These are phyloP conservation scores for Cephonodes hylas DNA, from an alignment of 2,888 invertebrate species.

Conservation along the genomic window DNA sequence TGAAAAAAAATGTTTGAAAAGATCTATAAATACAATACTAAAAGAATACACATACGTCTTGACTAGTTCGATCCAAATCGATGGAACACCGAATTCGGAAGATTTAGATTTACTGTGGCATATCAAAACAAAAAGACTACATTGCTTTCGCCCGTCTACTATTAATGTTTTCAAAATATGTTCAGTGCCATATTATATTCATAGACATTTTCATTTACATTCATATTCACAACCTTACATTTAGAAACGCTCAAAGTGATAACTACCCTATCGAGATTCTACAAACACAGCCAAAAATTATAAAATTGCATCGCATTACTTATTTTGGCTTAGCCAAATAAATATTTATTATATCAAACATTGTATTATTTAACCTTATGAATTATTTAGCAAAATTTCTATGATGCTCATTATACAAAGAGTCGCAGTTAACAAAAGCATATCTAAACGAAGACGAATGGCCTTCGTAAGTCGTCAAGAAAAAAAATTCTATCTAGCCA, in stretches of 20 bases:
- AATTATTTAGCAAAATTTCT: neutral
- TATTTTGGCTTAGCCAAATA: slow-evolving; percentile 43
- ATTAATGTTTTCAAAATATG: neutral
- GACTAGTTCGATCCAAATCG: too few relatives aligned
- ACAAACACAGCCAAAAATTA: slow-evolving; percentile 37
- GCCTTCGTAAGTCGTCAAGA: too few relatives aligned
- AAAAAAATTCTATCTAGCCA: too few relatives aligned
- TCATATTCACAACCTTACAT: slow-evolving; percentile 4
- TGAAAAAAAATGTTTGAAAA: too few relatives aligned
- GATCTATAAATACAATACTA: too few relatives aligned
- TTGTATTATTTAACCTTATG: neutral
- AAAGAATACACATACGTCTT: too few relatives aligned
- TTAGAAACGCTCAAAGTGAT: neutral
- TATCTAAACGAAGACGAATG: neutral
- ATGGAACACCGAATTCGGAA: neutral
- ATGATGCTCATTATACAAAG: neutral
- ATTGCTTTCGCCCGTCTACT: neutral
- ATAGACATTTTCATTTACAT: neutral
- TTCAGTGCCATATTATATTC: neutral
- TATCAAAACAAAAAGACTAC: neutral
- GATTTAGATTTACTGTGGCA: neutral
- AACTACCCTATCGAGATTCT: slow-evolving; percentile 26
- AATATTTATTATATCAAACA: slow-evolving; percentile 24
- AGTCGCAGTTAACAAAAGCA: neutral
- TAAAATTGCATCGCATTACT: slow-evolving; percentile 24